A percentile compares a stretch with the other conserved stretches of the same genome.
Conservation (phyloP, 1,140 invertebrate species). For the Gonioctena quinquepunctata region DNA sequence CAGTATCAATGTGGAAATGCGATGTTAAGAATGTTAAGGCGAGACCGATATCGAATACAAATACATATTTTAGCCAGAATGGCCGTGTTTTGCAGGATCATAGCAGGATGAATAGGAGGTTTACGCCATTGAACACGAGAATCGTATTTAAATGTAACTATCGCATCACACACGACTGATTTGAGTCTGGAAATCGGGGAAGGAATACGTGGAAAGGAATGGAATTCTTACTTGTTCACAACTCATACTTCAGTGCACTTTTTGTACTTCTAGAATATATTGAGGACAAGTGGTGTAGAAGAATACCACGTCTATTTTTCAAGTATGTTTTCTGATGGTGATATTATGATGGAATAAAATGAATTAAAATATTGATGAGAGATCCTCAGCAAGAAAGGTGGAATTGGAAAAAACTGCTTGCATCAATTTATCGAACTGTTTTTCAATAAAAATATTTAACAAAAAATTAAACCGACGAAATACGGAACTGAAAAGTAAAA, state of each 20-base stretch:
- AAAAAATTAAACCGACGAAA: no score
- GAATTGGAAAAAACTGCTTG: no score
- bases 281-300: no score
- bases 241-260: background rate
- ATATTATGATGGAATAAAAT: no score
- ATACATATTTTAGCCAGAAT: conserved; percentile 43
- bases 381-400: no score
- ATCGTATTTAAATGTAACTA: conserved; percentile 43
- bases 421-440: no score
- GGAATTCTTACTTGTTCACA: background rate
- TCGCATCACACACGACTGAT: conserved; percentile 38
- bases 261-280: no score
- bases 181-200: conserved; percentile 33
- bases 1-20: conserved; percentile 32
- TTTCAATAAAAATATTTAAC: no score
- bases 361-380: no score
- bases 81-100: conserved; percentile 34
- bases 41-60: conserved; percentile 43
- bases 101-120: conserved; percentile 32
- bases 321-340: no score
- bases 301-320: no score
- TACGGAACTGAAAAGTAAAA: no score
- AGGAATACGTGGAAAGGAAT: background rate
- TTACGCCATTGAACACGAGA: conserved; percentile 25
- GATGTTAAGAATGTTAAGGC: conserved; percentile 27